These are phyloP conservation scores for Ptychoptera contaminata DNA, from an alignment of 2,888 invertebrate species.

Conservation along the genomic window DNA sequence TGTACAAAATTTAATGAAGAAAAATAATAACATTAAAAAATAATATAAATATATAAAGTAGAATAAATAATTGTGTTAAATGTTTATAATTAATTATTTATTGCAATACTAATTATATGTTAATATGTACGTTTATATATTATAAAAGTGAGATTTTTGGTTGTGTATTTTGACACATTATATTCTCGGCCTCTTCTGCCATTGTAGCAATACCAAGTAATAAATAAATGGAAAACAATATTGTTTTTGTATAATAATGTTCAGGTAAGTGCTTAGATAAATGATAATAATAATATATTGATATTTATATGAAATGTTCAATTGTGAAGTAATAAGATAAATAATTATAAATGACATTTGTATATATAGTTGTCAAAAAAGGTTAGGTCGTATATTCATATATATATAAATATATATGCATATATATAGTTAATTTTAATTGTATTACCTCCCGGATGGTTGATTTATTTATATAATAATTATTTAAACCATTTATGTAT, in stretches of 20 bases:
- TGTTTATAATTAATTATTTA: too few species aligned
- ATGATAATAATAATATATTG: background rate
- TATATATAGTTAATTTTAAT: too few species aligned
- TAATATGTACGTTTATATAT: too few species aligned
- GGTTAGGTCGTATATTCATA: slow-evolving; percentile 1
- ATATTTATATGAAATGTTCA: background rate
- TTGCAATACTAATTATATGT: too few species aligned
- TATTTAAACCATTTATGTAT: background rate
- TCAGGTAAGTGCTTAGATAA: slow-evolving; percentile 2
- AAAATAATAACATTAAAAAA: too few species aligned
- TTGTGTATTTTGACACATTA: too few species aligned
- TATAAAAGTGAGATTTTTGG: too few species aligned
- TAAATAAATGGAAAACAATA: slow-evolving; percentile 5
- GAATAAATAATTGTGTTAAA: too few species aligned
- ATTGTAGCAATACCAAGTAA: background rate
- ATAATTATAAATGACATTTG: slow-evolving; percentile 3
- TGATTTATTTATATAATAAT: background rate
- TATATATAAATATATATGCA: too few species aligned
- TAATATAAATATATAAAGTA: too few species aligned
- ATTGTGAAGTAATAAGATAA: background rate
- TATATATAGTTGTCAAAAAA: slow-evolving; percentile 4
- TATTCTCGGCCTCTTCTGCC: background rate
- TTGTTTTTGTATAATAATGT: slow-evolving; percentile 4
- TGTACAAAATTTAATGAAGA: slow-evolving; percentile 5
- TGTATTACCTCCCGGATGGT: background rate